Percentiles rank a stretch among this genome's conserved stretches.
These are phyloP conservation scores for Teleogryllus occipitalis DNA, from an alignment of 1,140 invertebrate genomes.

Conservation along the genomic window DNA sequence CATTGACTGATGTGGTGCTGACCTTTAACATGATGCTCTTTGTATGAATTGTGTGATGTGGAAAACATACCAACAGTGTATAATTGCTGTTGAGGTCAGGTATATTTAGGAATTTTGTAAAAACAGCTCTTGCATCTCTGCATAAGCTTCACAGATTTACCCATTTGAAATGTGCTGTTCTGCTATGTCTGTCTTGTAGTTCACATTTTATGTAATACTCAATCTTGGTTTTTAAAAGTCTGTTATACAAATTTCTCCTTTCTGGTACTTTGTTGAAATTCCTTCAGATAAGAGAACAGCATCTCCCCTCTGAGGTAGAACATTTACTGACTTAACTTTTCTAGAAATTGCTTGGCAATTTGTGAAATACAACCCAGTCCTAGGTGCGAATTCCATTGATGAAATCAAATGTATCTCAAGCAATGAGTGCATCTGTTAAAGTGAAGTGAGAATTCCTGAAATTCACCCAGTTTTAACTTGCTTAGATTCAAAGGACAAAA, in stretches of 20 bases:
- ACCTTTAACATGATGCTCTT: not conserved
- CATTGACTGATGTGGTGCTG: slow-evolving; percentile 66
- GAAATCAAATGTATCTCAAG: not conserved
- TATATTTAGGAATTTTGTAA: not conserved
- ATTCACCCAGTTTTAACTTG: not conserved
- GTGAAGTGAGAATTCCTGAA: not conserved
- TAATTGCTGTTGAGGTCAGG: not conserved
- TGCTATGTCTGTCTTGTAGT: not conserved
- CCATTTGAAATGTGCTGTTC: not conserved
- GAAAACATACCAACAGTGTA: not conserved
- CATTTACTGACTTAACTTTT: not conserved
- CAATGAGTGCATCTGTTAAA: not conserved
- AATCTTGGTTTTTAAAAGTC: not conserved
- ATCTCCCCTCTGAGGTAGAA: not conserved
- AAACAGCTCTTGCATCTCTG: not conserved
- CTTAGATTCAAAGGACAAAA: not conserved
- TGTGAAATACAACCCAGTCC: not conserved
- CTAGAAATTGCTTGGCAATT: not conserved
- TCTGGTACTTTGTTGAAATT: not conserved
- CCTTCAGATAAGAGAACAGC: not conserved
- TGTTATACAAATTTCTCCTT: not conserved
- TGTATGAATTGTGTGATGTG: not conserved
- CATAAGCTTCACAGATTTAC: not conserved
- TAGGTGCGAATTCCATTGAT: not conserved
- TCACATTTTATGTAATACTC: not conserved